These are phyloP conservation scores for Melinaea menophilus DNA, from an alignment of 2,888 invertebrate genomes.

Conservation along the genomic window DNA sequence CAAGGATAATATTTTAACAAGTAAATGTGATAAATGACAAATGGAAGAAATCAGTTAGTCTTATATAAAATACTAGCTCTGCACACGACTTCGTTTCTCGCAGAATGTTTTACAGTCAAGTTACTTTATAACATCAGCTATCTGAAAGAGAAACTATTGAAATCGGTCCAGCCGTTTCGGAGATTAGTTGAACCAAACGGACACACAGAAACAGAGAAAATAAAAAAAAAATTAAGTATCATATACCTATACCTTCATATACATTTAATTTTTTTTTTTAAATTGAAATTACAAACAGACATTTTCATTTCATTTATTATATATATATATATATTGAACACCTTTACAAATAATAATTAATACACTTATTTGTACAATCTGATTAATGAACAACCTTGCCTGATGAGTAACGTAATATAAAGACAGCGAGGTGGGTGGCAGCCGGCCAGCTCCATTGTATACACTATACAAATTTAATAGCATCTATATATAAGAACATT, in stretches of 20 bases:
- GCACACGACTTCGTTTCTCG: no score
- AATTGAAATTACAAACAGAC: no score
- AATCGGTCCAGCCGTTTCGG: no score
- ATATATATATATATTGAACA: background rate
- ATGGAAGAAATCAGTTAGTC: background rate
- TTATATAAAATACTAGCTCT: background rate
- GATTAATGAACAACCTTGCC: constrained; percentile 19
- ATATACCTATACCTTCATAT: no score
- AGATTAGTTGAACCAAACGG: no score
- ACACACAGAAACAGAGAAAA: no score
- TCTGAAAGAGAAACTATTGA: no score
- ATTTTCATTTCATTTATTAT: no score
- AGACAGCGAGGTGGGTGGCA: constrained; percentile 48
- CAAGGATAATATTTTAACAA: background rate
- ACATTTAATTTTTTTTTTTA: no score
- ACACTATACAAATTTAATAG: constrained; percentile 40
- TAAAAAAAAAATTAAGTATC: no score
- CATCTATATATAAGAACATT: constrained; percentile 45
- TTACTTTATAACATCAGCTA: no score
- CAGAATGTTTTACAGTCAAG: no score
- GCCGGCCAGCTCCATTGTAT: constrained; percentile 58
- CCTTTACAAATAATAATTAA: background rate
- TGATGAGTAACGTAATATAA: constrained; percentile 20
- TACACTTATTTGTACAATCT: background rate
- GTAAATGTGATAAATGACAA: background rate